These are phyloP conservation scores for Tylochromis polylepis DNA, from an alignment of 2,113 vertebrate genomes.

Conservation along the genomic window DNA sequence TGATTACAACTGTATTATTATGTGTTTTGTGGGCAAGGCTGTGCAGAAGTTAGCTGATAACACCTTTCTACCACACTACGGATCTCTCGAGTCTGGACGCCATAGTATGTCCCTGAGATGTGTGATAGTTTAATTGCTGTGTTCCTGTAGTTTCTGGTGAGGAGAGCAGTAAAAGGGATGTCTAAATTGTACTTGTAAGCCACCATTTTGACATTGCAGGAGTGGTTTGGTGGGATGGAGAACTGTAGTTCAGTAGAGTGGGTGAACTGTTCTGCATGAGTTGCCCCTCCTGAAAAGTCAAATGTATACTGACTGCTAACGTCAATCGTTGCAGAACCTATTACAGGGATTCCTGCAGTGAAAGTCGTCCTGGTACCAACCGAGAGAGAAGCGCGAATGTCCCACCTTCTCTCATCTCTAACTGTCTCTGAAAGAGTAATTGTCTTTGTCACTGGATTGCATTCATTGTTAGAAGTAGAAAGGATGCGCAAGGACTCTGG, in stretches of 20 bases:
- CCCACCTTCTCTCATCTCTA: not conserved
- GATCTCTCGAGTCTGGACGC: not conserved
- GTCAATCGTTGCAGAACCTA: fast-evolving
- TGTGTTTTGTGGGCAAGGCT: not conserved
- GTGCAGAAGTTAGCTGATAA: not conserved
- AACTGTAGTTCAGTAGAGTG: not conserved
- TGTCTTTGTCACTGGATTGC: not conserved
- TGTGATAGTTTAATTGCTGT: not conserved
- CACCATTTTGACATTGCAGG: not conserved
- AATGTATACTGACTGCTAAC: fast-evolving
- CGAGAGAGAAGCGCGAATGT: not conserved
- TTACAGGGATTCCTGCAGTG: not conserved
- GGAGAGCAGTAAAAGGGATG: not conserved
- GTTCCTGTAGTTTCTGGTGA: not conserved
- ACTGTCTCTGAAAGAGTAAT: not conserved
- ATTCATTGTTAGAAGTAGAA: not conserved
- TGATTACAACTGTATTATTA: not conserved
- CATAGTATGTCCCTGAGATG: not conserved
- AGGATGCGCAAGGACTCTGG: not conserved
- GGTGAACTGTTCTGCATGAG: fast-evolving
- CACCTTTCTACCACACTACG: not conserved
- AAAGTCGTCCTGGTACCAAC: not conserved
- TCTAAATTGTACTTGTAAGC: not conserved
- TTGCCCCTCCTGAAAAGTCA: not conserved
- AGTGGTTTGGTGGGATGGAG: not conserved